Base-by-base conservation (phyloP, 1,140 invertebrate species). In the Rhizoglyphus robini region DNA sequence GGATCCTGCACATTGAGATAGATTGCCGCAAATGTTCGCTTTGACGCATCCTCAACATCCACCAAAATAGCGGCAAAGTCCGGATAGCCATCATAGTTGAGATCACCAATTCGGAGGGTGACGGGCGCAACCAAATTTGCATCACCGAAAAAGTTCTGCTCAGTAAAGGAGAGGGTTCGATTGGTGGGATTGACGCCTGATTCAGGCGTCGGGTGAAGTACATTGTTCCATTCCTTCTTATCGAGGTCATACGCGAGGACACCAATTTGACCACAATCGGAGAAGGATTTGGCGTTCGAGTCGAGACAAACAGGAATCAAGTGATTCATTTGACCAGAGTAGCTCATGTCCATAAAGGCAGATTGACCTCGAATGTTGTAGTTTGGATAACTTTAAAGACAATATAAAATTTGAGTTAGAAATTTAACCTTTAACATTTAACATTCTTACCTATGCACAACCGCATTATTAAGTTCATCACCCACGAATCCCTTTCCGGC, bases 11-110 rank as follows among this genome's bases (percentile, higher is more conserved):
- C 20, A 67, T 20, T 65, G 65, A 61, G 25, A 67, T 60, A 61
- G 36, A 65, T 63, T 34, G 25, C 15, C 27, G 59, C 65, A 66
- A 58, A 11, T 51, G 30, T 23, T 63, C 18, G 57, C 11, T 27
- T 27, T 11, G 29, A 11, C 15, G 15, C 8, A 2, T 1, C 1
- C 8, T 41, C 36, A 23, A 5, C 8, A 65, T 68, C 46, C 41
- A 57, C 23, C 70, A 70, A 30, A 23, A 68, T 57, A 38, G 46
- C 84, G 11, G 96, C 73, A 51, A 96, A 78, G 78, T 97, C 94
- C 11, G 91, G 90, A 78, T 88, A 96, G 0, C 92, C 92, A 78
- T 97, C 92, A 83, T 95, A 85, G 74, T 96, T 93, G 70, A 88
- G 93, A 76, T 97, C 94, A 1, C 90, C 93, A 69, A 85, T 85